Conservation (phyloP, 1,140 invertebrate species). For the Sitophilus oryzae region DNA sequence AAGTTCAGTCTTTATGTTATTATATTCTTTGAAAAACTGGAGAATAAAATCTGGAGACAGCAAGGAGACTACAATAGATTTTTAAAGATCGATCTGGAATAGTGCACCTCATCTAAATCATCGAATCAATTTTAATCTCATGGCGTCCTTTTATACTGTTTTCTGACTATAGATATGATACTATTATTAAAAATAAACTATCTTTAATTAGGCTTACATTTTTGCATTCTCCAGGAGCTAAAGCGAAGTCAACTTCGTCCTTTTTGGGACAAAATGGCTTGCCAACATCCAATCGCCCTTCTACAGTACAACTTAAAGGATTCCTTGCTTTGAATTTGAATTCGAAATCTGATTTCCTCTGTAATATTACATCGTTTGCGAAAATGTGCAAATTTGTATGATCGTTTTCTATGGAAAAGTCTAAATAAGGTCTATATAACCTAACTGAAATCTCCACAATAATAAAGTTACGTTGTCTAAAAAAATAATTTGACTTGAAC, state of each 20-base stretch:
- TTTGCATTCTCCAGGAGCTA: conserved; percentile 38
- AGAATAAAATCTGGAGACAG: no score
- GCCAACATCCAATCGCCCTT: neutral
- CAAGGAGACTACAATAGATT: no score
- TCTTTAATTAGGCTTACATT: conserved; percentile 12
- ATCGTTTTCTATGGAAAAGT: conserved; percentile 21
- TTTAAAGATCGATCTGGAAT: no score
- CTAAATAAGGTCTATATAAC: conserved; percentile 22
- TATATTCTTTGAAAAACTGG: no score
- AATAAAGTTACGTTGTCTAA: conserved; percentile 13
- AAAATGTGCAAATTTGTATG: conserved; percentile 20
- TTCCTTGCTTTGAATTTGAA: conserved; percentile 7
- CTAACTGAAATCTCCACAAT: conserved; percentile 24
- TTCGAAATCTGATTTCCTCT: conserved; percentile 7
- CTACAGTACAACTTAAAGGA: conserved; percentile 2
- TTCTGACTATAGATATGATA: no score
- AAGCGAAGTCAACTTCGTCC: conserved; percentile 55
- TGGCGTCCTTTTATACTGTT: no score
- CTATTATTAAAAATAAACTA: neutral
- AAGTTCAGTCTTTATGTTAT: no score
- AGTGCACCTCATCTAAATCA: no score
- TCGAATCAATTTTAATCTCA: no score
- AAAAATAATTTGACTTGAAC: conserved; percentile 26
- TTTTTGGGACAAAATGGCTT: conserved; percentile 13
- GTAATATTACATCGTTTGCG: conserved; percentile 27